A percentile compares a stretch with the other conserved stretches of the same genome.
Conservation (phyloP, 92 coral and sea anemone genomes). For the Isaurus tuberculatus region DNA sequence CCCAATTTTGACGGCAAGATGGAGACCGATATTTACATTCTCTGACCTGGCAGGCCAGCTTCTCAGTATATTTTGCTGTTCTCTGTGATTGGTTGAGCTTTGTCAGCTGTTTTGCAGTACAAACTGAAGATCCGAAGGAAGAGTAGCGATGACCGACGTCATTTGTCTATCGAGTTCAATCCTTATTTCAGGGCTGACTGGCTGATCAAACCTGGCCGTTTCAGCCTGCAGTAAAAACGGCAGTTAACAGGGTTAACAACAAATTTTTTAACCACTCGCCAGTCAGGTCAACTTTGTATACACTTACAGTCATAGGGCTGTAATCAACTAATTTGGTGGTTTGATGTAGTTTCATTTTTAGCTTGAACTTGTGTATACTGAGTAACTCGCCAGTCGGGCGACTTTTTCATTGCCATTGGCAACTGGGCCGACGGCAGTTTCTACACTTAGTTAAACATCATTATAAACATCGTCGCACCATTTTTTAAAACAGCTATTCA, state of each 20-base stretch:
- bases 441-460: neutral
- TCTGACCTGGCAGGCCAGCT: neutral
- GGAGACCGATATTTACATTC: neutral
- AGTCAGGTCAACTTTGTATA: neutral
- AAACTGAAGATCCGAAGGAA: constrained; percentile 86
- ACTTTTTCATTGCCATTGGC: neutral
- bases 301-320: neutral
- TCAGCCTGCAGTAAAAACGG: constrained; percentile 53
- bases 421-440: neutral
- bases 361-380: too few relatives aligned
- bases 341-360: too few relatives aligned
- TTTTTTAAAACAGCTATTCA: neutral
- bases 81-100: neutral
- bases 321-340: too few relatives aligned
- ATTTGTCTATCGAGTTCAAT: constrained; percentile 71
- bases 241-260: neutral
- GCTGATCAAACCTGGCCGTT: constrained; percentile 68
- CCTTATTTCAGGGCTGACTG: constrained; percentile 73
- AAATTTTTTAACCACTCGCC: neutral
- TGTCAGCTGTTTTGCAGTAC: constrained; percentile 85
- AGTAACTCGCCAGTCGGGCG: too few relatives aligned
- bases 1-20: neutral
- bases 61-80: neutral
- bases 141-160: constrained; percentile 57
- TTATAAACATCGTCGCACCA: neutral